Conservation (phyloP, 2,888 invertebrate genomes). For the Lepidonotus clava region DNA sequence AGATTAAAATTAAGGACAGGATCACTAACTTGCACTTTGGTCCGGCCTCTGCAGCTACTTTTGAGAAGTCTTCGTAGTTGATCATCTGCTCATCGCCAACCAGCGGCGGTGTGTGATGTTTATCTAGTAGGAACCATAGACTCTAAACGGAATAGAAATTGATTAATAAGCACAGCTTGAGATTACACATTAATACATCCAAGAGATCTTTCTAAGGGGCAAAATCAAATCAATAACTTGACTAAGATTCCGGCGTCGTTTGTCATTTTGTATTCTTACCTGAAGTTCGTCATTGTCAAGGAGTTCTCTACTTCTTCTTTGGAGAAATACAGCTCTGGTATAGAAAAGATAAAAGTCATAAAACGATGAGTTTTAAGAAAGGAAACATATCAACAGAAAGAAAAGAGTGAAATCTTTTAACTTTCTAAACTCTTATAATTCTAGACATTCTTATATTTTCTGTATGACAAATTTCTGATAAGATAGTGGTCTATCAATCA, state of each 20-base stretch:
- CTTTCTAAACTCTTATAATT: too few relatives aligned
- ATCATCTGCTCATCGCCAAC: conserved; percentile 90
- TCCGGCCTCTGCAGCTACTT: conserved; percentile 88
- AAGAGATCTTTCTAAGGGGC: too few relatives aligned
- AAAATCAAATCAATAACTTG: background rate
- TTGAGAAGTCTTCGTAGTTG: conserved; percentile 91
- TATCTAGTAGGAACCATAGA: conserved; percentile 91
- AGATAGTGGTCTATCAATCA: too few relatives aligned
- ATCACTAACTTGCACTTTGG: conserved; percentile 85
- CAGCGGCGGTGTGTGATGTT: conserved; percentile 88
- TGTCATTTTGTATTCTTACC: conserved; percentile 80
- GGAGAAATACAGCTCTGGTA: conserved; percentile 89
- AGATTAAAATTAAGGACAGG: too few relatives aligned
- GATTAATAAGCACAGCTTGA: too few relatives aligned
- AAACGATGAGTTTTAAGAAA: background rate
- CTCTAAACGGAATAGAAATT: conserved; percentile 84
- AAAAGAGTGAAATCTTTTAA: too few relatives aligned
- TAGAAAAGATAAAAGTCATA: background rate
- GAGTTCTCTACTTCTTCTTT: conserved; percentile 90
- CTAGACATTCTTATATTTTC: too few relatives aligned
- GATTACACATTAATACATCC: too few relatives aligned
- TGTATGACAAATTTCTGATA: too few relatives aligned
- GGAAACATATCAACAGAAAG: background rate
- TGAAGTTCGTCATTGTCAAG: conserved; percentile 91
- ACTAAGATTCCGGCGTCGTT: background rate